Percentiles rank a stretch among this genome's conserved stretches.
Conservation (phyloP, 2,888 invertebrate species). For the Drosophila differens region DNA sequence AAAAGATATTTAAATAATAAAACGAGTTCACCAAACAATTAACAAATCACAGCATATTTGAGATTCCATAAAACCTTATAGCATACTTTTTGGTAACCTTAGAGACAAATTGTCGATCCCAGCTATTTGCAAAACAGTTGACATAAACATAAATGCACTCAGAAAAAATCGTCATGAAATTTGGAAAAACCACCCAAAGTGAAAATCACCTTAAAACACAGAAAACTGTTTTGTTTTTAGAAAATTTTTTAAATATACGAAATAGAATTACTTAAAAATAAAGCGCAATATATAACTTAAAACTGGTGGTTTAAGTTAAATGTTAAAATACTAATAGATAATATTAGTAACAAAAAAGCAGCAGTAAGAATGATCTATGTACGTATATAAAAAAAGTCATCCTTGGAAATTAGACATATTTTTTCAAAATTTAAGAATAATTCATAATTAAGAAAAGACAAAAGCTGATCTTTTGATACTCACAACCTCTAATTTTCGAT, state of each 20-base stretch:
- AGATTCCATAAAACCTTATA: background rate
- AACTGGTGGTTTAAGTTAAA: background rate
- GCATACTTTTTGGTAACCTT: conserved; percentile 7
- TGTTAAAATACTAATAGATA: background rate
- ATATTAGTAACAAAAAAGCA: background rate
- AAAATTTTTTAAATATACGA: background rate
- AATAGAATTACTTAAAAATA: background rate
- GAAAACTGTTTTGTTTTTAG: background rate
- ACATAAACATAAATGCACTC: background rate
- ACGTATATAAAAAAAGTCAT: background rate
- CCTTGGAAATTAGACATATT: background rate
- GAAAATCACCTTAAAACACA: background rate
- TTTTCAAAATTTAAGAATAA: background rate
- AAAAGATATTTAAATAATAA: background rate
- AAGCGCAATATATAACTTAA: background rate
- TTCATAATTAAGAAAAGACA: background rate
- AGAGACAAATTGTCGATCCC: background rate
- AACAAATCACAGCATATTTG: background rate
- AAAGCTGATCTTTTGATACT: background rate
- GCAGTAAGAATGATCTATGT: background rate
- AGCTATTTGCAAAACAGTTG: background rate
- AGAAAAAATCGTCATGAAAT: background rate
- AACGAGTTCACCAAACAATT: background rate
- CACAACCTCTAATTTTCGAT: background rate
- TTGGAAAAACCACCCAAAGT: background rate